phyloP scores from a whole-genome alignment of 2,797 vertebrate genomes.

The Botia almorhae region DNA sequence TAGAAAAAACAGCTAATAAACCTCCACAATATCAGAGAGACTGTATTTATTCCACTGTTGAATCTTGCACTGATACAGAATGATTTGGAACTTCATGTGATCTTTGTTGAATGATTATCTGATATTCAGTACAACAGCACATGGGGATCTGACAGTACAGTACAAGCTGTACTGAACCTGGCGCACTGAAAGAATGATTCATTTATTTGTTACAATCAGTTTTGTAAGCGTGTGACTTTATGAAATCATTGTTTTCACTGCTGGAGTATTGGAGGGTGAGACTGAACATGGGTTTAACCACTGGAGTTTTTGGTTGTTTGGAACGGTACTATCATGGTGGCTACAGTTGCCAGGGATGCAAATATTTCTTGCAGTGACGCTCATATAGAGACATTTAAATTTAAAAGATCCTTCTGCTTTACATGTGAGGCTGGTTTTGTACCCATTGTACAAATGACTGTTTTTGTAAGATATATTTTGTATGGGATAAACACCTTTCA shows the following conservation, averaged over 20 bases:
- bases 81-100: neutral
- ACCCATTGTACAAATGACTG: too few relatives aligned
- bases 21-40: conserved; percentile 20
- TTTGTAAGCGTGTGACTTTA: conserved; percentile 8
- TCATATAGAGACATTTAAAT: neutral
- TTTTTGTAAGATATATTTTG: neutral
- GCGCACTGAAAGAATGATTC: neutral
- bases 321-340: conserved; percentile 61
- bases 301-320: conserved; percentile 55
- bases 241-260: conserved; percentile 18
- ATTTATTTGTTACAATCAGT: neutral
- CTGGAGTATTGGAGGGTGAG: conserved; percentile 15
- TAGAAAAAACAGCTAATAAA: conserved; percentile 48
- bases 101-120: too few relatives aligned
- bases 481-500: neutral
- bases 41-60: neutral
- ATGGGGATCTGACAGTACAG: too few relatives aligned
- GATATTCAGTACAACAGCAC: too few relatives aligned
- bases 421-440: too few relatives aligned
- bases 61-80: neutral
- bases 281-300: conserved; percentile 38
- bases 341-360: conserved; percentile 51
- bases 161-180: too few relatives aligned
- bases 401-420: too few relatives aligned
- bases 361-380: conserved; percentile 43